A percentile compares a stretch with the other conserved stretches of the same genome.
These are phyloP conservation scores for Taenioides sp. DNA, from an alignment of 2,797 vertebrate genomes.

Conservation along the genomic window DNA sequence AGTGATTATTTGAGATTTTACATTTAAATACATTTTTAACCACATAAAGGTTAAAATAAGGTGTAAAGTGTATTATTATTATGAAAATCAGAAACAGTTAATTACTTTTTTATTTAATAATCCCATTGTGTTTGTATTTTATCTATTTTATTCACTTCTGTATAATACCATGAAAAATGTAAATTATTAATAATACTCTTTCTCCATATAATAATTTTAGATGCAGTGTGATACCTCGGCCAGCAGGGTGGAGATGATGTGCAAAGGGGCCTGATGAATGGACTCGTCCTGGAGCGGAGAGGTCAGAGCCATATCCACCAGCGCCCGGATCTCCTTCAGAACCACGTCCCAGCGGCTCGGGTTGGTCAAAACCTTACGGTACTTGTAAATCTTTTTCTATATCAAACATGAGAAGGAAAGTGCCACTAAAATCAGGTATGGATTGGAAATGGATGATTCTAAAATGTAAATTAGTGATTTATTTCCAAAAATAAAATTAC, in stretches of 20 bases:
- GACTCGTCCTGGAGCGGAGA: slow-evolving; percentile 98
- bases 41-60: too few species aligned
- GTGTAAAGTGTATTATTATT: too few species aligned
- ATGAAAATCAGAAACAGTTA: too few species aligned
- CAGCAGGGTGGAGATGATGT: slow-evolving; percentile 96
- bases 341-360: slow-evolving; percentile 98
- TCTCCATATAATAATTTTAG: not conserved
- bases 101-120: too few species aligned
- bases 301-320: slow-evolving; percentile 96
- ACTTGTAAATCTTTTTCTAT: slow-evolving; percentile 99
- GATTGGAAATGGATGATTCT: not conserved
- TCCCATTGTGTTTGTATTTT: too few species aligned
- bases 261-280: slow-evolving; percentile 95
- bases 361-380: slow-evolving; percentile 96
- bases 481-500: not conserved
- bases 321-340: slow-evolving; percentile 93
- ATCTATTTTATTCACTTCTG: too few species aligned
- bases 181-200: not conserved
- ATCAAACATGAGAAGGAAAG: not conserved
- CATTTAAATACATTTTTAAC: too few species aligned
- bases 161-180: not conserved
- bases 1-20: too few species aligned
- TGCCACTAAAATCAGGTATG: not conserved
- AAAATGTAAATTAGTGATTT: not conserved
- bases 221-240: slow-evolving; percentile 83